Evolutionary conservation across 2,888 invertebrate genomes (phyloP).

Genomic region (Cephus sareptanus): DNA sequence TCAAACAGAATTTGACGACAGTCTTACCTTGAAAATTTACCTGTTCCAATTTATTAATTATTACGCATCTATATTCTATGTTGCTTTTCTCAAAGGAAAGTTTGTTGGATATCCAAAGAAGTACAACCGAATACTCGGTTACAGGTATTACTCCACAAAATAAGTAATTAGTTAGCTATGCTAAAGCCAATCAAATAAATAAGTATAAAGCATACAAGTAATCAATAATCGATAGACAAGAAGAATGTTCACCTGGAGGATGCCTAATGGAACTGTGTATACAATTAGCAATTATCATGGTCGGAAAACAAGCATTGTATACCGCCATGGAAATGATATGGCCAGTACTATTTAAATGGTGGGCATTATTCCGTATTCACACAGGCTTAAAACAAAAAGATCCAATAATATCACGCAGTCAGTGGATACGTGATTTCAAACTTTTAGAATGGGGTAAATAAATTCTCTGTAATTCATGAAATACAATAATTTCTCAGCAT

Average conservation of each 20-base stretch:
- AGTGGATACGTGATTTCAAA: slow-evolving; percentile 75
- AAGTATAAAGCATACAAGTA: not conserved
- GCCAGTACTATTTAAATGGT: slow-evolving; percentile 74
- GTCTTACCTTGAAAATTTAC: slow-evolving; percentile 87
- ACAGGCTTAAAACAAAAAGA: slow-evolving; percentile 57
- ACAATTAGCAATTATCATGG: slow-evolving; percentile 86
- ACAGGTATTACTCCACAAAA: slow-evolving; percentile 33
- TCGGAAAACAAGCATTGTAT: slow-evolving; percentile 86
- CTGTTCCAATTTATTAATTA: slow-evolving; percentile 90
- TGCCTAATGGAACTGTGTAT: slow-evolving; percentile 88
- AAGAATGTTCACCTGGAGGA: slow-evolving; percentile 84
- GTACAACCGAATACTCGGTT: slow-evolving; percentile 78
- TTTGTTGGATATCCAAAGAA: slow-evolving; percentile 83
- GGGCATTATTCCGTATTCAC: slow-evolving; percentile 59
- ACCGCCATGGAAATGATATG: slow-evolving; percentile 81
- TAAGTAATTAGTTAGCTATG: not conserved
- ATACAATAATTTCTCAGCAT: slow-evolving; percentile 6
- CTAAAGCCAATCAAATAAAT: not conserved
- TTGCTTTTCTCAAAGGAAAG: slow-evolving; percentile 82
- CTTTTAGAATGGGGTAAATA: slow-evolving; percentile 70
- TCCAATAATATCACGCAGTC: slow-evolving; percentile 56
- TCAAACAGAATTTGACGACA: slow-evolving; percentile 88
- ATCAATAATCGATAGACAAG: slow-evolving; percentile 44
- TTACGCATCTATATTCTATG: slow-evolving; percentile 89
- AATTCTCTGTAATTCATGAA: not conserved